phyloP scores from a whole-genome alignment of 1,140 invertebrate genomes.

The Neuroterus valhalla region DNA sequence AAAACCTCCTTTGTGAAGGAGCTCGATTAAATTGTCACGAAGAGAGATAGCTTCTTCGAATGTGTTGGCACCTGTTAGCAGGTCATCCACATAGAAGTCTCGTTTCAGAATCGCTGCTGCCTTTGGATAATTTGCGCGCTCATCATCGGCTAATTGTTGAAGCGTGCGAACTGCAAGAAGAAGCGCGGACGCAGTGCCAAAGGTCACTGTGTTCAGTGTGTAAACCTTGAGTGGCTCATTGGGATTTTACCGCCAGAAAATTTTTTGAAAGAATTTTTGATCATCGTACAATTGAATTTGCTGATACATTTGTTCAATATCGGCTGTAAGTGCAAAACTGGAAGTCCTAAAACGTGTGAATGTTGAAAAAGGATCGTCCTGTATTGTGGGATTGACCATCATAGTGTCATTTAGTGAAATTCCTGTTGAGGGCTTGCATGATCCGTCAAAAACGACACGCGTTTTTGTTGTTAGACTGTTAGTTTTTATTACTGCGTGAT shows the following conservation, averaged over 20 bases:
- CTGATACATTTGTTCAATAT: too few species aligned
- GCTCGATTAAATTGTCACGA: conserved; percentile 29
- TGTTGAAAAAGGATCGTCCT: neutral
- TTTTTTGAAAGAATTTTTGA: neutral
- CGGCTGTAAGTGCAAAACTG: neutral
- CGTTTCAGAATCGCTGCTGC: conserved; percentile 47
- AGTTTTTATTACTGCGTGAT: neutral
- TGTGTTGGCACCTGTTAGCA: conserved; percentile 32
- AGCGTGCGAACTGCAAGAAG: conserved; percentile 45
- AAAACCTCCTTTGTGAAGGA: neutral
- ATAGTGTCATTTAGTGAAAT: neutral
- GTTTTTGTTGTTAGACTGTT: neutral
- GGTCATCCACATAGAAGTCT: conserved; percentile 33
- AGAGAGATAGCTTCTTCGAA: conserved; percentile 5
- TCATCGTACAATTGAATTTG: neutral
- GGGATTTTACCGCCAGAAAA: neutral
- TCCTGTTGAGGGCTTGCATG: neutral
- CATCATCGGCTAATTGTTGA: conserved; percentile 52
- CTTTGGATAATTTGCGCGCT: conserved; percentile 50
- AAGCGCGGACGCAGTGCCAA: too few species aligned
- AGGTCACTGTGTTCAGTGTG: too few species aligned
- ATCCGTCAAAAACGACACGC: too few species aligned
- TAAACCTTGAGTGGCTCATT: neutral
- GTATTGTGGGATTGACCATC: neutral
- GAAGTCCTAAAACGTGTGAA: neutral